Base-by-base conservation (phyloP, 1,140 invertebrate genomes). In the Drosophila kohkoa region DNA sequence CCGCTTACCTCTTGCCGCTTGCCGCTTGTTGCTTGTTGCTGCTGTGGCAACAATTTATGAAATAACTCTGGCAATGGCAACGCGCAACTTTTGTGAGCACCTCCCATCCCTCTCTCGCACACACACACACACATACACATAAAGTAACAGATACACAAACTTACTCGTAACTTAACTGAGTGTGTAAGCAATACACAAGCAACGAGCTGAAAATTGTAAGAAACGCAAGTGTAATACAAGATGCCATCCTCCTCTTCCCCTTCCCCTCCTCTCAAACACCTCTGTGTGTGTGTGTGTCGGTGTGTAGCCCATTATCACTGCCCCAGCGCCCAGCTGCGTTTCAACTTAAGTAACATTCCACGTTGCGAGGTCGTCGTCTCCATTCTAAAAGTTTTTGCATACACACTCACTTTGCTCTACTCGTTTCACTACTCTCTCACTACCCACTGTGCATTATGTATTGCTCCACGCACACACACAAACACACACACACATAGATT, bases 1-100 rank as follows among this genome's bases (percentile, higher is more conserved):
- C 35, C 35, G 8, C 35, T 38, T 38, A 8, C 35, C 7, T 5
- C 30, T 32, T 32, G 30, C 7, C 30, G 1, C 30, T 32, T 32
- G 7, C 7, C 35, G 35, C 35, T 38, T 38, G 35, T 8, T 10
- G 35, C 35, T 7, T 38, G 35, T 70, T 81, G 83, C 80, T 88
- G 77, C 83, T 88, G 85, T 88, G 85, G 85, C 81, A 88, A 89
- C 83, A 88, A 88, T 88, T 88, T 88, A 83, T 83, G 77, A 89
- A 88, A 88, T 88, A 88, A 88, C 83, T 88, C 80, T 65, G 73
- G 73, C 83, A 79, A 87, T 87, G 72, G 35, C 54, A 60, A 49
- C 28, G 35, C 35, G 35, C 35, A 38, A 38, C 55, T 35, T 7
- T 38, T 38, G 35, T 38, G 35, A 38, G 35, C 35, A 46, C 28